Conservation (phyloP, 2,888 invertebrate genomes). For the Nycteola revayana region DNA sequence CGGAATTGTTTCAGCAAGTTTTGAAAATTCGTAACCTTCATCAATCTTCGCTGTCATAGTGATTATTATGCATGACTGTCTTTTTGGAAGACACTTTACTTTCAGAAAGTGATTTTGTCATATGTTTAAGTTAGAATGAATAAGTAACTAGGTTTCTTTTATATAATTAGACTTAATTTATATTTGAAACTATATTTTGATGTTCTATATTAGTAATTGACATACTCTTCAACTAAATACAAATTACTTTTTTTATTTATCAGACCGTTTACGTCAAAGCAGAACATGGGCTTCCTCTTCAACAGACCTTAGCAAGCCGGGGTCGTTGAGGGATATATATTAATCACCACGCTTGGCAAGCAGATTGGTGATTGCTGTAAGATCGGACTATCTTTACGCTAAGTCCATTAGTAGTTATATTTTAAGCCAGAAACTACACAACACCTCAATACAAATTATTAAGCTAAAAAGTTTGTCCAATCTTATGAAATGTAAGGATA, state of each 20-base stretch:
- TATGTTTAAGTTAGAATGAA: neutral
- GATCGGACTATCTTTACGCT: too few relatives aligned
- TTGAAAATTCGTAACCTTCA: neutral
- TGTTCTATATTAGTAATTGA: neutral
- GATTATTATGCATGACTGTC: slow-evolving; percentile 11
- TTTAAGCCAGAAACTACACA: too few relatives aligned
- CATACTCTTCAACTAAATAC: neutral
- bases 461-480: too few relatives aligned
- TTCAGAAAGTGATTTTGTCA: neutral
- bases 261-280: too few relatives aligned
- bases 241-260: neutral
- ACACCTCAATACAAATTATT: too few relatives aligned
- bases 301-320: too few relatives aligned
- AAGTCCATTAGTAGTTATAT: too few relatives aligned
- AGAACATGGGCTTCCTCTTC: too few relatives aligned
- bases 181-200: neutral
- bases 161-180: neutral
- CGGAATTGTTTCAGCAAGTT: neutral
- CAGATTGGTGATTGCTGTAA: too few relatives aligned
- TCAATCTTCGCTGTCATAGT: slow-evolving; percentile 11
- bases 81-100: slow-evolving; percentile 5
- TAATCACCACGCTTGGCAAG: too few relatives aligned
- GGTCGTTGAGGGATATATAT: too few relatives aligned
- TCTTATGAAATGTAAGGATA: too few relatives aligned
- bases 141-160: neutral